phyloP scores from a whole-genome alignment of 1,140 invertebrate genomes.

The Oedothorax gibbosus region DNA sequence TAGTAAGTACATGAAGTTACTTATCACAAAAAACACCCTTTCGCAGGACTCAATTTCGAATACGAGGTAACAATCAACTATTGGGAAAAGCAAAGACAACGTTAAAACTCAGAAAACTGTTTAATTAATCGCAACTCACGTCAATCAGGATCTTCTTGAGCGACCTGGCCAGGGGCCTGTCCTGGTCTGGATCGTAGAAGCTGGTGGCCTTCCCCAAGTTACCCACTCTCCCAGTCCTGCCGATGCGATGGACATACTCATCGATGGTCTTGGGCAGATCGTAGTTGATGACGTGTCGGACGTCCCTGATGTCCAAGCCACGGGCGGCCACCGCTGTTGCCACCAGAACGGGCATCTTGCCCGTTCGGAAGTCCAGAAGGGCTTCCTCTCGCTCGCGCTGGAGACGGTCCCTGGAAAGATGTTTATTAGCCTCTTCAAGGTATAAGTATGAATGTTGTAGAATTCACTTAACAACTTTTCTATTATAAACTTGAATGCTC shows the following conservation, averaged over 20 bases:
- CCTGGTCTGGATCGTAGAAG: conserved; percentile 80
- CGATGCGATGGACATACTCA: conserved; percentile 96
- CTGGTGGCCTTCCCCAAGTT: conserved; percentile 90
- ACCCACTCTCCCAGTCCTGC: conserved; percentile 92
- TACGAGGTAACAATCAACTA: neutral
- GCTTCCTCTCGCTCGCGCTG: conserved; percentile 92
- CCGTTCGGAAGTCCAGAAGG: conserved; percentile 82
- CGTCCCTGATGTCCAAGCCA: conserved; percentile 86
- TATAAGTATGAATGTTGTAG: no score
- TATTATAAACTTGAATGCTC: no score
- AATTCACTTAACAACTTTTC: no score
- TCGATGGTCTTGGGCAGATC: conserved; percentile 89
- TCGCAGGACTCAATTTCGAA: neutral
- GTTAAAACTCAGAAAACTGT: neutral
- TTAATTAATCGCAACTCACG: conserved; percentile 65
- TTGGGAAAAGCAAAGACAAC: neutral
- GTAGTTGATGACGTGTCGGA: conserved; percentile 91
- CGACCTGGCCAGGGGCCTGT: conserved; percentile 74
- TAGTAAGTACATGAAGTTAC: no score
- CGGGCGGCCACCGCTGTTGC: conserved; percentile 92
- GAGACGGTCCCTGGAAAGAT: conserved; percentile 81
- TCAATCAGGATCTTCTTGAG: conserved; percentile 78
- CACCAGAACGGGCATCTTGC: conserved; percentile 81
- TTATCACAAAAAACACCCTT: no score
- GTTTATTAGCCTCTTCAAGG: neutral